A percentile compares a stretch with the other conserved stretches of the same genome.
Evolutionary conservation across 2,888 invertebrate genomes (phyloP).

Genomic region (Nycteola revayana): DNA sequence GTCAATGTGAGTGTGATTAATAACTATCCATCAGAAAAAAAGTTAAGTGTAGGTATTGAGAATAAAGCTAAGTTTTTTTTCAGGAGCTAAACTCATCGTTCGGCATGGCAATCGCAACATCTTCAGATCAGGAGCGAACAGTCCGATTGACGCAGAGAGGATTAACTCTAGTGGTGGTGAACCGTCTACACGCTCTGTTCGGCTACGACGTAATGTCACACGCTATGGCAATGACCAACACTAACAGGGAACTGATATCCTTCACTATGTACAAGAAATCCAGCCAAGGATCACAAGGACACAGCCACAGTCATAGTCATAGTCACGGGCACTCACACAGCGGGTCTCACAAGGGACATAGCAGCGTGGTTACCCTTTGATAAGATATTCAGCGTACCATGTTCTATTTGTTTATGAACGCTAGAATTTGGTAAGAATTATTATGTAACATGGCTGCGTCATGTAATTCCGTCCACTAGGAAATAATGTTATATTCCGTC

Average conservation of each 20-base stretch:
- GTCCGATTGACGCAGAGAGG: conserved; percentile 70
- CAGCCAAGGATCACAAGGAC: conserved; percentile 44
- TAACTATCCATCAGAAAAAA: no score
- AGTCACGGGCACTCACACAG: conserved; percentile 40
- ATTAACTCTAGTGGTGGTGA: conserved; percentile 68
- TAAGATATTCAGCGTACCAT: conserved; percentile 4
- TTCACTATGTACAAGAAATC: conserved; percentile 77
- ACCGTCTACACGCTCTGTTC: conserved; percentile 69
- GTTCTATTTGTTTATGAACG: no score
- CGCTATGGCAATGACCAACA: conserved; percentile 77
- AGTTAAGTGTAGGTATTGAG: no score
- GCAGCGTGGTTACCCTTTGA: conserved; percentile 62
- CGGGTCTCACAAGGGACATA: conserved; percentile 25
- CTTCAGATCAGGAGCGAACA: conserved; percentile 59
- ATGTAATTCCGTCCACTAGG: no score
- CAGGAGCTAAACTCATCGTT: conserved; percentile 72
- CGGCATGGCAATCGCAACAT: conserved; percentile 52
- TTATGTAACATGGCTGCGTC: no score
- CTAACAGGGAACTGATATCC: conserved; percentile 72
- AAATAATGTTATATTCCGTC: no score
- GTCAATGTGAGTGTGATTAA: no score
- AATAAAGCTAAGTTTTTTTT: background rate
- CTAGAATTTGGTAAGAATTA: no score
- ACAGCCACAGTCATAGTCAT: conserved; percentile 45
- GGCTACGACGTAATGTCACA: conserved; percentile 77